Percentiles rank a stretch among this genome's conserved stretches.
phyloP scores from a whole-genome alignment of 2,113 vertebrate genomes.

The Strix aluco region DNA sequence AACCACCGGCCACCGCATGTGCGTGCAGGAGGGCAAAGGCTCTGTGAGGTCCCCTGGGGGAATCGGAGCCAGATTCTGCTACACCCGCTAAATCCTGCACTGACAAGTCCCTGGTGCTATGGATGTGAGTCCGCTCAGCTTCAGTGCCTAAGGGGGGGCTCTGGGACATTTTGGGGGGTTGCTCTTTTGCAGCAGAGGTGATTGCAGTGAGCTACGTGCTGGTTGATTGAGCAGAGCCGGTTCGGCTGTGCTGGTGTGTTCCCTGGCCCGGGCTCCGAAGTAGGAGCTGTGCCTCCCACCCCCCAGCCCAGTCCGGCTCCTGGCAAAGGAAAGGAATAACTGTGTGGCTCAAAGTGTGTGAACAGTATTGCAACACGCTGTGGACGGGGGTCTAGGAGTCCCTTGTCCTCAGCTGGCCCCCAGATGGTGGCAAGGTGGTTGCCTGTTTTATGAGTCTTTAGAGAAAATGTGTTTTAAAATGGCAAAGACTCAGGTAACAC shows the following conservation, averaged over 20 bases:
- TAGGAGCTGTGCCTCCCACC: neutral
- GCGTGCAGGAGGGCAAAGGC: neutral
- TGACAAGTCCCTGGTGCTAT: neutral
- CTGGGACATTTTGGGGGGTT: neutral
- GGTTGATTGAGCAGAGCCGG: neutral
- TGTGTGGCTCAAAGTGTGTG: neutral
- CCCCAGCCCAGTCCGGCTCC: neutral
- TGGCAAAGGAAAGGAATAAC: neutral
- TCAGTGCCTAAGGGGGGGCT: neutral
- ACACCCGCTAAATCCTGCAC: neutral
- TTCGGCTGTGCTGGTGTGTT: neutral
- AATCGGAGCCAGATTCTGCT: neutral
- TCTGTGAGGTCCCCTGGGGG: neutral
- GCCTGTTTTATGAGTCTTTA: neutral
- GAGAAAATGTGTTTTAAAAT: neutral
- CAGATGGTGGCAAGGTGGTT: neutral
- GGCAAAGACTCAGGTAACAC: neutral
- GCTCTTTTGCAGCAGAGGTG: neutral
- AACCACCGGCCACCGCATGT: fast-evolving
- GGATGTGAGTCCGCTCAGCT: neutral
- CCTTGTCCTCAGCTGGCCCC: neutral
- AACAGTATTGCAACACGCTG: neutral
- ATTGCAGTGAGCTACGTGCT: neutral
- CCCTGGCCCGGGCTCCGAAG: neutral
- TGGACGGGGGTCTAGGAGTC: neutral